A percentile compares a stretch with the other conserved stretches of the same genome.
phyloP scores from a whole-genome alignment of 2,113 vertebrate genomes.

The Oriolus oriolus region DNA sequence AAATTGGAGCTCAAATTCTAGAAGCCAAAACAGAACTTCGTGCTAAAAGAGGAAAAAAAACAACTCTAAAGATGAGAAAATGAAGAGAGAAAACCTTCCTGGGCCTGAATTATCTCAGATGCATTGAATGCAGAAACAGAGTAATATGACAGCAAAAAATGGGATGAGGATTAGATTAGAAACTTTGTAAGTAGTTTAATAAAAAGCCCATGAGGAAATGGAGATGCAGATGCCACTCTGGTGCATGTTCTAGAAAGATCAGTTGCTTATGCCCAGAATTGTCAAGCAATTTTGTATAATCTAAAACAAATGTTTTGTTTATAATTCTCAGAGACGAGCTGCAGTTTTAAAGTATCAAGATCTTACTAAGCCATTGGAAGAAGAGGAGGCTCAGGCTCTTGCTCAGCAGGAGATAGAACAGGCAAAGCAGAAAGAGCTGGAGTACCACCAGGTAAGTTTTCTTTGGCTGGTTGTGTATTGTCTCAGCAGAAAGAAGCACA shows the following conservation, averaged over 20 bases:
- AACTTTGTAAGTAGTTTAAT: not conserved
- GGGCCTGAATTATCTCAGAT: not conserved
- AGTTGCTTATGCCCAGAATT: not conserved
- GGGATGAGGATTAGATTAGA: not conserved
- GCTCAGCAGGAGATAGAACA: slow-evolving; percentile 40
- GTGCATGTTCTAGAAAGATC: not conserved
- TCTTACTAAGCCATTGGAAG: slow-evolving; percentile 63
- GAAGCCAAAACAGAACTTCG: not conserved
- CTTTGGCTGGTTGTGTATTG: not conserved
- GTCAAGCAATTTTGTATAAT: not conserved
- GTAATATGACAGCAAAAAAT: not conserved
- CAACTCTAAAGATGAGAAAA: not conserved
- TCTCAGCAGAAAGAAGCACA: not conserved
- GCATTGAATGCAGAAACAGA: not conserved
- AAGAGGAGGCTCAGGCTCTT: slow-evolving; percentile 59
- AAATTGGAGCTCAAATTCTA: not conserved
- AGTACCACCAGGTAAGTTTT: slow-evolving; percentile 75
- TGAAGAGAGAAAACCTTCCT: not conserved
- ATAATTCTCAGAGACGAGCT: slow-evolving; percentile 68
- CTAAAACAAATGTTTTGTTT: not conserved
- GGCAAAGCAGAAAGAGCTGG: slow-evolving; percentile 62
- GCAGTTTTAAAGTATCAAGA: slow-evolving; percentile 69
- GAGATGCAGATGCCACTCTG: not conserved
- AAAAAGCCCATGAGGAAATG: not conserved
- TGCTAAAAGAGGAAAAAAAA: not conserved